Base-by-base conservation (phyloP, 2,113 vertebrate species). In the Strix uralensis region DNA sequence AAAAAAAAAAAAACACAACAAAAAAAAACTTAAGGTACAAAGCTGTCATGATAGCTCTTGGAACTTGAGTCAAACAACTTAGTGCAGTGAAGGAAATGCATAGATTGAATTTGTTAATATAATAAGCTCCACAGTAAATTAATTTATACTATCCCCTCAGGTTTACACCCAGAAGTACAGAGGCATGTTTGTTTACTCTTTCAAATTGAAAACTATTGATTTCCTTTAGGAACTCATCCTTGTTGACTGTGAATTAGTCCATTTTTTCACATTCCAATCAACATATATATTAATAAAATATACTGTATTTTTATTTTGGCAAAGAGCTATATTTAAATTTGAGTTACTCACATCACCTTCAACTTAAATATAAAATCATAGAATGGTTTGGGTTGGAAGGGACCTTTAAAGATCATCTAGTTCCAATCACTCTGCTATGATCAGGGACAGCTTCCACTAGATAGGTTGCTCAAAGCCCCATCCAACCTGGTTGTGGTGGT, bases 131-230 rank as follows among this genome's bases (percentile, higher is more conserved):
- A 38, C 21, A 70, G 42, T 94, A 93, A 94, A 89, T 88, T 91
- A 93, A 63, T 94, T 94, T 93, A 80, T 51, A 16, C 18, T 78
- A 5, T 94, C 67, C 80, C 74, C 67, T 94, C 71, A 91, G 81
- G 62, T 95, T 97, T 75, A 74, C 26, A 46, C 71, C 9, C n/a
- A 55, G 51, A 93, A 95, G 26, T 81, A 55, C 10, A 93, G 23
- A 18, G 93, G 91, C 8, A 2, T 42, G 32, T 88, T 94, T 95
- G 58, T 81, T 95, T 89, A 95, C 72, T 86, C 61, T 86, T 95
- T 96, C 55, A 88, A 70, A 92, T 86, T 86, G 59, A 90, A 95
- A 95, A 90, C 25, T 69, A 97, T 93, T 95, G 86, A 96, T 97
- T 96, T 97, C 74, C 96, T 95, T 93, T 91, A 96, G 88, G 86